Conservation (phyloP, 1,140 invertebrate genomes). For the Spodoptera litura region DNA sequence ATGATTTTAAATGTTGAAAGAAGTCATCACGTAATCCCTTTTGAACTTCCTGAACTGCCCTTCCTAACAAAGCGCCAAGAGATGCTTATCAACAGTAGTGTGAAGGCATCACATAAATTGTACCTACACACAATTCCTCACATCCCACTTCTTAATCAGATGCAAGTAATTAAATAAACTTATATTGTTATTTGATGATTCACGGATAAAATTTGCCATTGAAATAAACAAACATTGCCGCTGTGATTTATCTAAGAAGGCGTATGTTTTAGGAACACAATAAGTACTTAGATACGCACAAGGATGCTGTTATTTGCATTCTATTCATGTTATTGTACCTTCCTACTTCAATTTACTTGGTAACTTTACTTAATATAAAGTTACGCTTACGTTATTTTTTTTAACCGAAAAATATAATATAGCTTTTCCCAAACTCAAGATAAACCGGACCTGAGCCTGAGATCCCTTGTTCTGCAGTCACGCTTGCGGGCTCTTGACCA, state of each 20-base stretch:
- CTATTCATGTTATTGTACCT: not conserved
- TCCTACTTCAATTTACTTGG: constrained; percentile 1
- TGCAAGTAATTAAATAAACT: constrained; percentile 20
- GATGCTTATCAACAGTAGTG: constrained; percentile 29
- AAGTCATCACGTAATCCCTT: not conserved
- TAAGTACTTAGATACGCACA: constrained; percentile 24
- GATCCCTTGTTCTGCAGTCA: no score
- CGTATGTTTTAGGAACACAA: constrained; percentile 42
- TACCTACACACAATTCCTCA: constrained; percentile 28
- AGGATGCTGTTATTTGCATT: constrained; percentile 26
- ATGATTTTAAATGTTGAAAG: no score
- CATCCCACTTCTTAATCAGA: constrained; percentile 21
- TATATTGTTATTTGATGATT: constrained; percentile 43
- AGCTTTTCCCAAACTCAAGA: no score
- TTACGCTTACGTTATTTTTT: no score
- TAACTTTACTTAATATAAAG: not conserved
- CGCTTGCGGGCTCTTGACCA: no score
- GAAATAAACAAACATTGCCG: constrained; percentile 29
- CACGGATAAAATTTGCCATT: constrained; percentile 43
- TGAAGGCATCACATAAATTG: constrained; percentile 32
- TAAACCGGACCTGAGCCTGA: no score
- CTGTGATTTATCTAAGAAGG: constrained; percentile 39
- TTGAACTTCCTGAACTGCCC: not conserved
- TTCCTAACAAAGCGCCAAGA: not conserved
- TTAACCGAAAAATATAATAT: no score